These are phyloP conservation scores for Bucorvus abyssinicus DNA, from an alignment of 2,797 vertebrate species.

Conservation along the genomic window DNA sequence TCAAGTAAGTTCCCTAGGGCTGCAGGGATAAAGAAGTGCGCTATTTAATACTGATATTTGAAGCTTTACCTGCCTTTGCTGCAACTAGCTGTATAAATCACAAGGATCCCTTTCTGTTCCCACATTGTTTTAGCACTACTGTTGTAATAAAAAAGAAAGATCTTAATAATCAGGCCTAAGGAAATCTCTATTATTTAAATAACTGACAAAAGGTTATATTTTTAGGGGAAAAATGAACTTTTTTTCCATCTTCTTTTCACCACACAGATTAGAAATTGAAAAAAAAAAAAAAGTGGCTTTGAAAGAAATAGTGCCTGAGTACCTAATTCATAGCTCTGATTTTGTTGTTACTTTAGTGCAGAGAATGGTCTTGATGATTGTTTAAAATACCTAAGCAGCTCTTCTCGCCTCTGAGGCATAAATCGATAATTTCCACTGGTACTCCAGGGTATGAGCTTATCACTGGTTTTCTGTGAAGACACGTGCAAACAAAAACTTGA, in stretches of 20 bases:
- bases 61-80: background rate
- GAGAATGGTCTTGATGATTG: background rate
- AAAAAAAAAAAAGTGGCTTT: background rate
- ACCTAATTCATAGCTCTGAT: background rate
- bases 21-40: background rate
- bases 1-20: background rate
- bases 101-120: background rate
- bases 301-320: background rate
- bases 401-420: background rate
- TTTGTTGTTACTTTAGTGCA: background rate
- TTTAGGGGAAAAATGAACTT: background rate
- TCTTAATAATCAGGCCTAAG: background rate
- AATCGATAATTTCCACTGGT: background rate
- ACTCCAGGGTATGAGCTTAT: background rate
- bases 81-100: background rate
- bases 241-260: background rate
- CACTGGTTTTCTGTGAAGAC: background rate
- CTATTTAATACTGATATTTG: background rate
- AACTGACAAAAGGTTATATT: background rate
- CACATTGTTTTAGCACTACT: background rate
- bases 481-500: background rate
- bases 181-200: background rate
- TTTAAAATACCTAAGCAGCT: background rate
- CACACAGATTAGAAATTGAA: background rate
- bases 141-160: background rate